These are phyloP conservation scores for Empidonax alnorum DNA, from an alignment of 2,113 vertebrate species.

Conservation along the genomic window DNA sequence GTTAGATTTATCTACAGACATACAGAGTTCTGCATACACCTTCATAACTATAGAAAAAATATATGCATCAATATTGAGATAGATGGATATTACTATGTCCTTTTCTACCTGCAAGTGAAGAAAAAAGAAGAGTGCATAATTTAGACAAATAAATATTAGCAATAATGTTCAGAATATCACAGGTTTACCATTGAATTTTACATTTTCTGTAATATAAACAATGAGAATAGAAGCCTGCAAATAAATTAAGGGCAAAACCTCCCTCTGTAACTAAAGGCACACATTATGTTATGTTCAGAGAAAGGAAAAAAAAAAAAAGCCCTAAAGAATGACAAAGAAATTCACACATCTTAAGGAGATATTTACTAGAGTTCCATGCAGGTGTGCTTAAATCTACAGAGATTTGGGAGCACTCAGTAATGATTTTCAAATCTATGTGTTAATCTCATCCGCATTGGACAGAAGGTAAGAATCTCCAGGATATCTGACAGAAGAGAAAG, in stretches of 20 bases:
- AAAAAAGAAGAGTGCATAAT: not conserved
- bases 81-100: not conserved
- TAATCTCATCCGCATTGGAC: not conserved
- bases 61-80: not conserved
- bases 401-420: not conserved
- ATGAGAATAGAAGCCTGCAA: not conserved
- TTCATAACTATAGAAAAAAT: not conserved
- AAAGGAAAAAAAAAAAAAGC: not conserved
- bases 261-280: not conserved
- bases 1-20: not conserved
- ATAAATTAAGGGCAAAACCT: not conserved
- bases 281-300: not conserved
- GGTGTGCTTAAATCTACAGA: not conserved
- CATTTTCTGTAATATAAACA: not conserved
- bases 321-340: not conserved
- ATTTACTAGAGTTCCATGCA: not conserved
- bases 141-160: not conserved
- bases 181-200: not conserved
- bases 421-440: not conserved
- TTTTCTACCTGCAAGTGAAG: not conserved
- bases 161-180: not conserved
- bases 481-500: not conserved
- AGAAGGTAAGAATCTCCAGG: not conserved
- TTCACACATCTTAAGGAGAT: not conserved
- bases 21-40: not conserved